Evolutionary conservation across 2,888 invertebrate genomes (phyloP).

Genomic region (Platypus cylindrus): DNA sequence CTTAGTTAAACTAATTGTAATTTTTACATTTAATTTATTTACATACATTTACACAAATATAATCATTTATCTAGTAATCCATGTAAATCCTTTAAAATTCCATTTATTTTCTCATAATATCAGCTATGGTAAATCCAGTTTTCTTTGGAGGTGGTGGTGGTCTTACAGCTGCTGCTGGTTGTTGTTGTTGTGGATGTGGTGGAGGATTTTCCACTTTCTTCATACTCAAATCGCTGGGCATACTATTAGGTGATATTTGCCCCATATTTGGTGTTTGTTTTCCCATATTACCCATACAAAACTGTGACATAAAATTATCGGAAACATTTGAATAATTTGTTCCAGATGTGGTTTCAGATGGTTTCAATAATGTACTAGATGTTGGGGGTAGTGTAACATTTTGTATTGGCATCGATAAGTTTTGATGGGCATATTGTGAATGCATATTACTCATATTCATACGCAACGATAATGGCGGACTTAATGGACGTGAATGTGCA

Average conservation of each 20-base stretch:
- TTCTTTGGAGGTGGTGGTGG: constrained; percentile 47
- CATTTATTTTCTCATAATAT: constrained; percentile 70
- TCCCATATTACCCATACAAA: constrained; percentile 3
- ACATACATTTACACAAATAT: too few relatives aligned
- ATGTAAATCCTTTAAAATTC: too few relatives aligned
- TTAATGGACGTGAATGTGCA: constrained; percentile 29
- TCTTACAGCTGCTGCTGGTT: constrained; percentile 43
- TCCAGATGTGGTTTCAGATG: constrained; percentile 25
- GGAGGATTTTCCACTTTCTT: constrained; percentile 27
- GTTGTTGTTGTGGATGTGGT: constrained; percentile 17
- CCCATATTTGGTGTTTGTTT: constrained; percentile 8
- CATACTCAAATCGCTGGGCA: constrained; percentile 34
- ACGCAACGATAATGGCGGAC: constrained; percentile 28
- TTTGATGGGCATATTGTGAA: constrained; percentile 19
- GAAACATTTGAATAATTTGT: constrained; percentile 2
- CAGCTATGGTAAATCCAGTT: constrained; percentile 82
- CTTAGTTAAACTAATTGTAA: too few relatives aligned
- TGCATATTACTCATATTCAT: constrained; percentile 18
- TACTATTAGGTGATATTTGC: constrained; percentile 17
- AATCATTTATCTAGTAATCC: too few relatives aligned
- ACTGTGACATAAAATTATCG: constrained; percentile 6
- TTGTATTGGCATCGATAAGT: constrained; percentile 20
- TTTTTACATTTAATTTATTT: too few relatives aligned
- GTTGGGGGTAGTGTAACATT: constrained; percentile 23
- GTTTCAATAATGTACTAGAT: constrained; percentile 27